phyloP scores from a whole-genome alignment of 2,113 vertebrate genomes.

The Phyllostomus discolor region DNA sequence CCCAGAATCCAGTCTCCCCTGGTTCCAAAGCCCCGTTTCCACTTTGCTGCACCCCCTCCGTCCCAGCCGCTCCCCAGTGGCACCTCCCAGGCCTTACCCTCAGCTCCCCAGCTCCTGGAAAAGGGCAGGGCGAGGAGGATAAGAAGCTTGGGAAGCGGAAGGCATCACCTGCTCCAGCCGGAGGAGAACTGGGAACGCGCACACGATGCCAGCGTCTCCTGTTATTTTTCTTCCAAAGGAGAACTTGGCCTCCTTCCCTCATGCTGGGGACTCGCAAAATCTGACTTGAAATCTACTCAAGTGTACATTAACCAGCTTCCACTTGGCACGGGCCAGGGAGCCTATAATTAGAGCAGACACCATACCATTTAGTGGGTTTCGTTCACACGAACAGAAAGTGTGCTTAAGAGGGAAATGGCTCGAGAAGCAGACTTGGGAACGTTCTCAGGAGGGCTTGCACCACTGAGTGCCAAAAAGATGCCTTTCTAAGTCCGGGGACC shows the following conservation, averaged over 20 bases:
- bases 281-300: slow-evolving; percentile 76
- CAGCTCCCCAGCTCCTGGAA: not conserved
- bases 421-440: slow-evolving; percentile 11
- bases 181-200: slow-evolving; percentile 58
- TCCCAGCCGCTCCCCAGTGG: rapidly evolving
- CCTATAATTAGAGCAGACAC: slow-evolving; percentile 82
- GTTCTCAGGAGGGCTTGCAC: not conserved
- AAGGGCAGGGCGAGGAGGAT: not conserved
- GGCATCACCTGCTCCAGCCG: slow-evolving; percentile 59
- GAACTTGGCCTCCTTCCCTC: slow-evolving; percentile 79
- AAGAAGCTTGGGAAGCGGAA: not conserved
- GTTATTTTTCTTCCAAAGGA: slow-evolving; percentile 73
- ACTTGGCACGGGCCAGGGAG: slow-evolving; percentile 72
- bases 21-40: not conserved
- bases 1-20: not conserved
- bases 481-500: not conserved
- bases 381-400: slow-evolving; percentile 59
- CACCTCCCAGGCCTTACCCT: not conserved
- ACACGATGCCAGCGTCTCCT: slow-evolving; percentile 57
- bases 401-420: not conserved
- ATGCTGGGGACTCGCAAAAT: slow-evolving; percentile 72
- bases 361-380: slow-evolving; percentile 77
- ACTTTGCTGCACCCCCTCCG: not conserved
- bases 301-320: slow-evolving; percentile 77
- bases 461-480: not conserved